These are phyloP conservation scores for Psococerastis gibbosa DNA, from an alignment of 2,888 invertebrate species.

Conservation along the genomic window DNA sequence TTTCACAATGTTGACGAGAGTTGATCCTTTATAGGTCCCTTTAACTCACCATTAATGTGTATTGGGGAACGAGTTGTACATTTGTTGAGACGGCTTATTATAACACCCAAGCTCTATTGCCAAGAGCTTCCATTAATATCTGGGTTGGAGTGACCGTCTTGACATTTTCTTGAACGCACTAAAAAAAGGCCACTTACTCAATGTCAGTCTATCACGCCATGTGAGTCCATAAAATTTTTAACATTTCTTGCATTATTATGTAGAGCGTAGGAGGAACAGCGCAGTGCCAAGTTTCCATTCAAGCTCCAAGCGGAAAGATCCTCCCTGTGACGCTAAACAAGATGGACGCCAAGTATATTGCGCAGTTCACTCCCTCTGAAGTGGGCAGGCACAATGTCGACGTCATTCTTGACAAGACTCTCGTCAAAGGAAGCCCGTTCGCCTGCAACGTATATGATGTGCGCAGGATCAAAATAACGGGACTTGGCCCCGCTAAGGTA, in stretches of 20 bases:
- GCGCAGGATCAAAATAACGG: constrained; percentile 31
- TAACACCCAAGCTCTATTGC: no score
- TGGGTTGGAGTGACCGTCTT: no score
- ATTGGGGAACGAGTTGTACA: no score
- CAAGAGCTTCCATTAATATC: no score
- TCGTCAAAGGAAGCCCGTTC: constrained; percentile 80
- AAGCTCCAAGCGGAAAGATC: constrained; percentile 66
- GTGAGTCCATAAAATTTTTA: no score
- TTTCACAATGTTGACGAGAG: no score
- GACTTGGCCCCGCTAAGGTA: constrained; percentile 38
- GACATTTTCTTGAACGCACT: no score
- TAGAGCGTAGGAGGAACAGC: constrained; percentile 17
- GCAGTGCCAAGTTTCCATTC: constrained; percentile 37
- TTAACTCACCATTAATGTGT: no score
- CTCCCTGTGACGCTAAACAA: constrained; percentile 48
- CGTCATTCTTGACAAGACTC: constrained; percentile 62
- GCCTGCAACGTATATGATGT: constrained; percentile 91
- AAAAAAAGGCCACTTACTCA: no score
- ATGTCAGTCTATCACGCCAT: no score
- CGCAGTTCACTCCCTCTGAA: constrained; percentile 32
- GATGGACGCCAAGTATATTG: constrained; percentile 31
- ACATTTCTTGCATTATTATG: background rate
- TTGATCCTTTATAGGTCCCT: no score
- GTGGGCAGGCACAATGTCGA: constrained; percentile 64
- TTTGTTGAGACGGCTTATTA: no score